These are phyloP conservation scores for Boloria euphrosyne DNA, from an alignment of 2,888 invertebrate species.

Conservation along the genomic window DNA sequence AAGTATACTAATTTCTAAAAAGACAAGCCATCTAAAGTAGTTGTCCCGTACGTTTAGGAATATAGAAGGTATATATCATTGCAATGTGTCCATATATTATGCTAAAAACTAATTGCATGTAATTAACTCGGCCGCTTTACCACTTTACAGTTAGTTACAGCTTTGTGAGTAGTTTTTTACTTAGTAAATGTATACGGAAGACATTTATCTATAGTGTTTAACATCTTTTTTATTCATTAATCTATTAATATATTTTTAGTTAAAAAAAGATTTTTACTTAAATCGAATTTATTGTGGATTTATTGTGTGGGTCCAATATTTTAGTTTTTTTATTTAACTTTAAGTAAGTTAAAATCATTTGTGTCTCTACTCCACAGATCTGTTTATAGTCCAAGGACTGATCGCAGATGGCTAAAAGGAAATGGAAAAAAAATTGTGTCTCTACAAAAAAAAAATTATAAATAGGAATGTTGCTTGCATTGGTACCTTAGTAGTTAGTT, in stretches of 20 bases:
- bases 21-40: neutral
- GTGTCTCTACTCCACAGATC: too few species aligned
- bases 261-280: neutral
- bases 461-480: neutral
- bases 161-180: constrained; percentile 6
- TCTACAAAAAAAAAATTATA: too few species aligned
- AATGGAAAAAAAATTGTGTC: too few species aligned
- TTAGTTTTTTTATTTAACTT: too few species aligned
- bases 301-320: too few species aligned
- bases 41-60: neutral
- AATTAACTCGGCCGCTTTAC: constrained; percentile 16
- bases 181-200: constrained; percentile 5
- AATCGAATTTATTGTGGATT: neutral
- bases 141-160: constrained; percentile 19
- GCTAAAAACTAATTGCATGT: constrained; percentile 19
- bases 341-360: too few species aligned
- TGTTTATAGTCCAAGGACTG: too few species aligned
- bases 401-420: too few species aligned
- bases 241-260: neutral
- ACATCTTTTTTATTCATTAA: neutral
- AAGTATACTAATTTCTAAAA: constrained; percentile 1
- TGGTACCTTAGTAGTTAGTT: neutral
- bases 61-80: constrained; percentile 11
- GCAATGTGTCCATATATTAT: constrained; percentile 17
- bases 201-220: neutral